These are phyloP conservation scores for Microctonus hyperodae DNA, from an alignment of 2,888 invertebrate genomes.

Conservation along the genomic window DNA sequence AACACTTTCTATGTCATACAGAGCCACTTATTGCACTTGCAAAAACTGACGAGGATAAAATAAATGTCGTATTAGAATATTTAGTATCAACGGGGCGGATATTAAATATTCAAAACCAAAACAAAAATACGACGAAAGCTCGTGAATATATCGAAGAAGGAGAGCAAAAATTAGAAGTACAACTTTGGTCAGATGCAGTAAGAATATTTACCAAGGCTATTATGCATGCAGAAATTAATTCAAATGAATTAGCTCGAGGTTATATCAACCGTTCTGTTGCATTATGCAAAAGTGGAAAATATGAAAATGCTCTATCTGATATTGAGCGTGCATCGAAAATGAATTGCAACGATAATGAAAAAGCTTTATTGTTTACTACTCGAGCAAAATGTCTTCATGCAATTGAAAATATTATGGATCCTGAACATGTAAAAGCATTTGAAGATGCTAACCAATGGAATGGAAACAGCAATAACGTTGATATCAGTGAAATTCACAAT, in stretches of 20 bases:
- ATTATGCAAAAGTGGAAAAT: background rate
- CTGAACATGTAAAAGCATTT: background rate
- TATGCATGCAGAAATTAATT: background rate
- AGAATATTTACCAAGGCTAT: background rate
- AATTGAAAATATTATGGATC: background rate
- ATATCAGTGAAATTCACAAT: too few relatives aligned
- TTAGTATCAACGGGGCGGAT: background rate
- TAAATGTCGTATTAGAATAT: background rate
- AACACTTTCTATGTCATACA: too few relatives aligned
- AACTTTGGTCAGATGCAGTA: background rate
- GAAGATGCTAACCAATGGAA: too few relatives aligned
- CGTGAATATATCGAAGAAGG: background rate
- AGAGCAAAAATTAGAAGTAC: background rate
- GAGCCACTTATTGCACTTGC: too few relatives aligned
- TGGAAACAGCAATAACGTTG: too few relatives aligned
- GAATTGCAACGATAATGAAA: background rate
- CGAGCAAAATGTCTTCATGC: background rate
- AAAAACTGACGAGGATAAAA: background rate
- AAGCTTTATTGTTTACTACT: background rate
- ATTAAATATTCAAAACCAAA: background rate
- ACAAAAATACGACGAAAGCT: background rate
- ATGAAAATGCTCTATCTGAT: background rate
- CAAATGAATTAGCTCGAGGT: background rate
- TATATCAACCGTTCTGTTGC: slow-evolving; percentile 8
- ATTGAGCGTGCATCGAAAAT: background rate